phyloP scores from a whole-genome alignment of 2,797 vertebrate species.

The Poeciliopsis turneri region DNA sequence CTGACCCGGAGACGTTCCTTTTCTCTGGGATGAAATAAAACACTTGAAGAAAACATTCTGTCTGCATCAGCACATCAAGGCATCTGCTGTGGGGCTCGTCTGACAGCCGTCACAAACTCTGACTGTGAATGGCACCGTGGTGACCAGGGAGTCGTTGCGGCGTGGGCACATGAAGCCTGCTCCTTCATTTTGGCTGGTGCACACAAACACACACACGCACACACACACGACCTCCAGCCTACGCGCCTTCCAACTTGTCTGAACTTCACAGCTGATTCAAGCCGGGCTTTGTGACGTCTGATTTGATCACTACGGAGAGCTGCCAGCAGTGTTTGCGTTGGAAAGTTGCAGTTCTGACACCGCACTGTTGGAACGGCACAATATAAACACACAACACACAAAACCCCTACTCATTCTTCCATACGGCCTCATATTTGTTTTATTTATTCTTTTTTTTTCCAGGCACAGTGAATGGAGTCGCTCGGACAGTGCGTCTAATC shows the following conservation, averaged over 20 bases:
- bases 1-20: slow-evolving; percentile 9
- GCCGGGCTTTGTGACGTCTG: slow-evolving; percentile 50
- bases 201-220: not conserved
- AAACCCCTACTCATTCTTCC: slow-evolving; percentile 51
- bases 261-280: slow-evolving; percentile 51
- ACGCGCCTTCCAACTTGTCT: slow-evolving; percentile 56
- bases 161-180: slow-evolving; percentile 23
- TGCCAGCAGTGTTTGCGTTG: slow-evolving; percentile 67
- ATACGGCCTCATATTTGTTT: slow-evolving; percentile 19
- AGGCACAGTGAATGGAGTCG: slow-evolving; percentile 52
- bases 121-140: slow-evolving; percentile 68
- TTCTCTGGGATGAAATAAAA: slow-evolving; percentile 12
- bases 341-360: slow-evolving; percentile 44
- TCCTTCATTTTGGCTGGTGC: slow-evolving; percentile 3
- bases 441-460: not conserved
- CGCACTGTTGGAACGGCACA: slow-evolving; percentile 1
- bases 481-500: slow-evolving; percentile 63
- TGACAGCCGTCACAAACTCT: slow-evolving; percentile 64
- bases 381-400: not conserved
- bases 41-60: slow-evolving; percentile 62
- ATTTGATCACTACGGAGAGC: slow-evolving; percentile 69
- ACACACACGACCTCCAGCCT: not conserved
- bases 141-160: slow-evolving; percentile 49
- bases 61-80: slow-evolving; percentile 74
- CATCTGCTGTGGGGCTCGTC: slow-evolving; percentile 70